Conservation (phyloP, 2,113 vertebrate genomes). For the Athene noctua region DNA sequence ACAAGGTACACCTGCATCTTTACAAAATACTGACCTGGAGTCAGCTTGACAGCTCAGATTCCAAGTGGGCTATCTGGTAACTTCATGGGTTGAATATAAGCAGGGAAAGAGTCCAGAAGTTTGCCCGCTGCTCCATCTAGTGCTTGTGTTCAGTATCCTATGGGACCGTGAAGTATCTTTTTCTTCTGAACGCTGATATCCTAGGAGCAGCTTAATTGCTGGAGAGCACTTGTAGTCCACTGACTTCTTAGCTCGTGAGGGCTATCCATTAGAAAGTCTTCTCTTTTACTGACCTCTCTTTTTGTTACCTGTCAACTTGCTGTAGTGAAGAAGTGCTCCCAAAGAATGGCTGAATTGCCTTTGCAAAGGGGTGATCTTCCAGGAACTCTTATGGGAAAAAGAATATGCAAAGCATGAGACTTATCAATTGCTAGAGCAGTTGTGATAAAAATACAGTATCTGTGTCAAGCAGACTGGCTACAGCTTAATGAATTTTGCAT, state of each 20-base stretch:
- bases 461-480: neutral
- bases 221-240: neutral
- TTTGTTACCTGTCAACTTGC: neutral
- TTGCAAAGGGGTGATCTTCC: neutral
- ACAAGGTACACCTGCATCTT: neutral
- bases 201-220: neutral
- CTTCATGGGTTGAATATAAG: neutral
- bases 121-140: slow-evolving; percentile 65
- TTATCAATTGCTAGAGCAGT: accelerated
- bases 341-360: neutral
- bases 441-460: neutral
- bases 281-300: neutral
- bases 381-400: neutral
- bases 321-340: neutral
- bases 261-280: neutral
- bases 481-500: neutral
- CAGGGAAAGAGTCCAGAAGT: neutral
- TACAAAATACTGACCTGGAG: neutral
- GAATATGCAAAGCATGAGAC: neutral
- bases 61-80: neutral
- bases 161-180: neutral
- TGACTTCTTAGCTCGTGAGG: neutral
- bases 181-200: neutral
- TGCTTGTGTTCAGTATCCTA: slow-evolving; percentile 29
- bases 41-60: neutral